A percentile compares a stretch with the other conserved stretches of the same genome.
These are phyloP conservation scores for Tridacna crocea DNA, from an alignment of 2,888 invertebrate genomes.

Conservation along the genomic window DNA sequence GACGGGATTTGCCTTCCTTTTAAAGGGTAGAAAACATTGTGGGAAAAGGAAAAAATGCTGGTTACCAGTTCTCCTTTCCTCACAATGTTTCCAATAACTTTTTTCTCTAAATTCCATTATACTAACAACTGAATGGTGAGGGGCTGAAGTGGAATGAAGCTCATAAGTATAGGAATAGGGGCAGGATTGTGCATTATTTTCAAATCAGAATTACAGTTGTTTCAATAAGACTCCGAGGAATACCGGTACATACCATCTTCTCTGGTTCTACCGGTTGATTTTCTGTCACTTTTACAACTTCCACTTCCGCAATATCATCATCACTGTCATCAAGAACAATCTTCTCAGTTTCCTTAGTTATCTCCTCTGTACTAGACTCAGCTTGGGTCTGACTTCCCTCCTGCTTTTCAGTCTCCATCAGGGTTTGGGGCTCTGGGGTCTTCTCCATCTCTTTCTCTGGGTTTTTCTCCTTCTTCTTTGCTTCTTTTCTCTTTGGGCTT, in stretches of 20 bases:
- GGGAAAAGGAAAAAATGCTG: no score
- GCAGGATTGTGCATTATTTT: no score
- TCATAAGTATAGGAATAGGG: no score
- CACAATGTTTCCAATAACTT: no score
- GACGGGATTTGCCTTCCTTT: no score
- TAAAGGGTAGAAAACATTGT: no score
- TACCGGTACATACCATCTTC: slow-evolving; percentile 30
- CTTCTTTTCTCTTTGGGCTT: slow-evolving; percentile 31
- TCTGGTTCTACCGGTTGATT: slow-evolving; percentile 30
- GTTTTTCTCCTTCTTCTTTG: slow-evolving; percentile 24
- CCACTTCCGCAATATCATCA: slow-evolving; percentile 9
- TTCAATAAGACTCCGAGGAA: no score
- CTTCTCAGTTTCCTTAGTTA: slow-evolving; percentile 31
- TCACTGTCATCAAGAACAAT: slow-evolving; percentile 31
- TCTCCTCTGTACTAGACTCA: slow-evolving; percentile 23
- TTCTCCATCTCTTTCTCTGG: slow-evolving; percentile 1
- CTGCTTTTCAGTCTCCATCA: slow-evolving; percentile 11
- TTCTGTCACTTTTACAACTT: slow-evolving; percentile 30
- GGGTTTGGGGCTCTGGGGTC: neutral
- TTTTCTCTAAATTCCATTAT: no score
- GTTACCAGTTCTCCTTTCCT: no score
- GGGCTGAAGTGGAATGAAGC: no score
- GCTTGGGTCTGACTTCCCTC: neutral
- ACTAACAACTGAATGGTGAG: no score
- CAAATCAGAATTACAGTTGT: no score